These are phyloP conservation scores for Rhynchomys soricoides DNA, from an alignment of 2,113 vertebrate genomes.

Conservation along the genomic window DNA sequence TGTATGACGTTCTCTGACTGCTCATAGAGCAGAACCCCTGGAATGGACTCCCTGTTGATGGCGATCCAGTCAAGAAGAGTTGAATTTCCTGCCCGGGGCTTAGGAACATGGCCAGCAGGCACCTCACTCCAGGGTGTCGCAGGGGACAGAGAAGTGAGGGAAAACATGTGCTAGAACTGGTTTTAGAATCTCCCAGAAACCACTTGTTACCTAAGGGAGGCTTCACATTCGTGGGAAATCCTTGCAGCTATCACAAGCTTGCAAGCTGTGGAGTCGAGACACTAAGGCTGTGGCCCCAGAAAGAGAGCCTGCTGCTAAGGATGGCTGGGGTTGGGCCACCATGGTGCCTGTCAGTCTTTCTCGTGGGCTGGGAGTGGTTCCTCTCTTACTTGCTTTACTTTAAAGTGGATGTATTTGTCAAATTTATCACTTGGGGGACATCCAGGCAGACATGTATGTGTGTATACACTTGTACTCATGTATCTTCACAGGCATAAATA, in stretches of 20 bases:
- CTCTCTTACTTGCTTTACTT: neutral
- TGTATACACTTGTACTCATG: rapidly evolving
- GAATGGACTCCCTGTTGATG: rapidly evolving
- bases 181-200: neutral
- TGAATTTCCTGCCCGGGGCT: neutral
- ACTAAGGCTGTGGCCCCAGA: rapidly evolving
- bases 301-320: rapidly evolving
- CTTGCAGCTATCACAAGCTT: rapidly evolving
- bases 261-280: neutral
- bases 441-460: neutral
- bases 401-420: neutral
- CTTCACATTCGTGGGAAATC: rapidly evolving
- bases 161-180: neutral
- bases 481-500: rapidly evolving
- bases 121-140: rapidly evolving
- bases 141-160: rapidly evolving
- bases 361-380: rapidly evolving
- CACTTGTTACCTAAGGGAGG: rapidly evolving
- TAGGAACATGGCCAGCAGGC: neutral
- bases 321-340: rapidly evolving
- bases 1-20: rapidly evolving
- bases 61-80: neutral
- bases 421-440: neutral
- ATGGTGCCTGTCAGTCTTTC: rapidly evolving
- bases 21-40: neutral